Evolutionary conservation across 2,888 invertebrate species (phyloP).

Genomic region (Cremastinae sp.): DNA sequence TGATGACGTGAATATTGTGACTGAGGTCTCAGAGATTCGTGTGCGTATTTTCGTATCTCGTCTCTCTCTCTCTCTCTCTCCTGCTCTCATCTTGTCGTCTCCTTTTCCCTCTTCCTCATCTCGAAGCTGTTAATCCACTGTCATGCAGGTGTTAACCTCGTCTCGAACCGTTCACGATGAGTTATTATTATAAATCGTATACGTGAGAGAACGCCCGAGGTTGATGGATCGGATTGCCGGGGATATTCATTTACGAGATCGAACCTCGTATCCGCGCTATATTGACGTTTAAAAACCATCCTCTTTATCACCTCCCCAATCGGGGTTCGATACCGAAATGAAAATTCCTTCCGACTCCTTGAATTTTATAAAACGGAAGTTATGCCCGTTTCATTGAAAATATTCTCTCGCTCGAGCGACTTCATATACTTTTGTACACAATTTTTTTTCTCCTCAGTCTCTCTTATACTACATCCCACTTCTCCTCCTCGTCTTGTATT

Average conservation of each 20-base stretch:
- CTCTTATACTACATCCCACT: background rate
- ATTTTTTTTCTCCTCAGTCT: conserved; percentile 2
- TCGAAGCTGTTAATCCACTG: conserved; percentile 48
- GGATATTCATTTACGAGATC: conserved; percentile 24
- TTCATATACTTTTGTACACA: conserved; percentile 24
- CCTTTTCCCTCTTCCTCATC: conserved; percentile 11
- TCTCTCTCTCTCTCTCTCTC: background rate
- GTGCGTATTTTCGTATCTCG: background rate
- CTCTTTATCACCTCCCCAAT: background rate
- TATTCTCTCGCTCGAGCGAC: background rate
- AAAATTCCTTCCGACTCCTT: background rate
- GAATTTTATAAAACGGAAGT: conserved; percentile 20
- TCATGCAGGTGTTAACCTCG: conserved; percentile 54
- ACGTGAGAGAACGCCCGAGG: background rate
- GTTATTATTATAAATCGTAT: conserved; percentile 9
- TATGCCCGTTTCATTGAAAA: conserved; percentile 2
- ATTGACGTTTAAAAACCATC: background rate
- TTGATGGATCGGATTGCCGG: conserved; percentile 17
- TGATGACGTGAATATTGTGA: conserved; percentile 63
- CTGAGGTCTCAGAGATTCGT: conserved; percentile 36
- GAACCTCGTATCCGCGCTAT: background rate
- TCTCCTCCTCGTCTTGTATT: background rate
- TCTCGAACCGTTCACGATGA: background rate
- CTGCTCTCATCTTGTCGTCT: no score
- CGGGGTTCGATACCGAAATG: no score